phyloP scores from a whole-genome alignment of 1,140 invertebrate genomes.

The Brachionus sp. region DNA sequence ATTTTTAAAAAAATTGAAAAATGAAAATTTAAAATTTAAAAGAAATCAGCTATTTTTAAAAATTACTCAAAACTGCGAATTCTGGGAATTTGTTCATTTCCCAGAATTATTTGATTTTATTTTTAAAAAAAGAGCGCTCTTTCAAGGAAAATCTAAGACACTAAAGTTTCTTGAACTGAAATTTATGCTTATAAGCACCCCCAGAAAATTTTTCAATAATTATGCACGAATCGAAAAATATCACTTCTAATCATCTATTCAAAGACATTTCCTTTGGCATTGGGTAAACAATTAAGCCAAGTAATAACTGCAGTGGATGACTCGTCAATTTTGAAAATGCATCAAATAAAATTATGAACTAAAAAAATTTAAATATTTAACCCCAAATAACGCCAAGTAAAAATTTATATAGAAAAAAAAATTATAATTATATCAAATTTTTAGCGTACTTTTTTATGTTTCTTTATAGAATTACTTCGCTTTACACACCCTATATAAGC shows the following conservation, averaged over 20 bases:
- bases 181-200: neutral
- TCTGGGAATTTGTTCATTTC: no score
- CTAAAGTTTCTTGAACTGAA: neutral
- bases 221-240: neutral
- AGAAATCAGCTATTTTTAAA: no score
- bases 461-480: neutral
- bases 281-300: neutral
- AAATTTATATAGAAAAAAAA: neutral
- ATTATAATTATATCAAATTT: slow-evolving; percentile 7
- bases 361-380: neutral
- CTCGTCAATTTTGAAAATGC: neutral
- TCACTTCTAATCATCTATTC: neutral
- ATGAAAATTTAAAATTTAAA: no score
- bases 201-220: neutral
- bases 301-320: neutral
- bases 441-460: neutral
- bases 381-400: neutral
- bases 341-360: neutral
- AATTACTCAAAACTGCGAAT: no score
- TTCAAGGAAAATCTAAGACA: neutral
- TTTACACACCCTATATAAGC: neutral
- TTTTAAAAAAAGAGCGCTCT: neutral
- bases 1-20: no score
- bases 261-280: neutral
- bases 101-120: no score